Conservation (phyloP, 2,113 vertebrate genomes). For the Stigmatopora nigra region DNA sequence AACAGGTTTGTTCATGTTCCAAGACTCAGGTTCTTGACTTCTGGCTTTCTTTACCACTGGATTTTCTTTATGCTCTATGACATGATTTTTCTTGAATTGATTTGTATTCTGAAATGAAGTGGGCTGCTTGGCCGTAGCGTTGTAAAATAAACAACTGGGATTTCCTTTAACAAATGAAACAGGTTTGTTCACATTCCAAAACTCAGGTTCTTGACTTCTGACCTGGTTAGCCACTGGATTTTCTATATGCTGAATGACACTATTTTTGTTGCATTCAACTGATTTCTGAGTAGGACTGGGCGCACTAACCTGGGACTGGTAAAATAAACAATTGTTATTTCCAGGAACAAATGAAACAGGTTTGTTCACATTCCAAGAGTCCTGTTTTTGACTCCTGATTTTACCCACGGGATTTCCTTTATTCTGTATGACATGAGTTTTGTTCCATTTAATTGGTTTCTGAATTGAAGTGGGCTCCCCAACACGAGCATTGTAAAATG, state of each 20-base stretch:
- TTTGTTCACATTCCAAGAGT: not conserved
- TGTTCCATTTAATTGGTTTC: not conserved
- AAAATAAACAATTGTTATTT: not conserved
- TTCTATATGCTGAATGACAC: not conserved
- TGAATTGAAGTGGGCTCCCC: not conserved
- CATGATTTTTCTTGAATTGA: not conserved
- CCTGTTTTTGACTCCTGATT: not conserved
- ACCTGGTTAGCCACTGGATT: not conserved
- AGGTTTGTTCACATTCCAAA: not conserved
- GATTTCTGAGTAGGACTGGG: not conserved
- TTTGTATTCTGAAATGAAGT: not conserved
- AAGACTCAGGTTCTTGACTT: not conserved
- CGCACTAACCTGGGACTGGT: not conserved
- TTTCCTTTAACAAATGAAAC: not conserved
- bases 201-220: not conserved
- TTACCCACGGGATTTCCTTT: not conserved
- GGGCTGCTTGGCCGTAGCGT: not conserved
- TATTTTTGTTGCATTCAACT: not conserved
- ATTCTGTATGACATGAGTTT: not conserved
- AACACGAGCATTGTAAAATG: not conserved
- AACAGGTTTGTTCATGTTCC: not conserved
- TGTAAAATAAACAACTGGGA: not conserved
- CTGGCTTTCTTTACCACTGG: not conserved
- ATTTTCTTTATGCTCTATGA: not conserved
- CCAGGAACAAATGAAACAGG: not conserved